Evolutionary conservation across 92 coral and sea anemone genomes (phyloP), one percentile per base, ranked within the genome.

Genomic region (Diadumene lineata): DNA sequence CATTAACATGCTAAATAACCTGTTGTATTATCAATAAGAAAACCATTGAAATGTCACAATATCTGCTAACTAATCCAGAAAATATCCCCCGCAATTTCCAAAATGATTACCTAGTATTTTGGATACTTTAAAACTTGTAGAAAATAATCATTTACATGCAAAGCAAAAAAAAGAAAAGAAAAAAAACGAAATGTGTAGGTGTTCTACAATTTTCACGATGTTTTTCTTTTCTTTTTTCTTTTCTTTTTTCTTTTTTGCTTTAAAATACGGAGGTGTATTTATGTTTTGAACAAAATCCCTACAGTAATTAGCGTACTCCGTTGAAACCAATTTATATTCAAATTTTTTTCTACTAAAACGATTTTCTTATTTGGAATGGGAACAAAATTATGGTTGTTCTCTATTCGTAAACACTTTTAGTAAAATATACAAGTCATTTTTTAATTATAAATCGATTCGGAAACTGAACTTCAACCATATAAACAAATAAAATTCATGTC

Each of bases 1-100:
- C 43, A 62, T 62, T 62, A 15, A 62, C 31, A 62, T 31, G 68
- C 68, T 30, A 62, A 62, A 13, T n/a, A 62, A 62, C 68, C 68
- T 62, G 38, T 60, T 62, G 31, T 28, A 28, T 1, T 62, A 62
- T 19, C 68, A 62, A 28, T 31, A 30, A 22, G 27, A n/a, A 62
- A 62, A 60, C 65, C 65, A 60, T 60, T 60, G 3, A 60, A 21
- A 60, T 60, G 65, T 53, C 65, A 23, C 22, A 60, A 60, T 23
- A 60, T 26, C 17, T 21, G 13, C 10, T 28, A 43, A 62, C 43
- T 30, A 62, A 62, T 28, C 38, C 15, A 4, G 29, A 7, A 62
- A 62, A 28, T 11, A 17, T 7, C 38, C 6, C 21, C 23, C 17
- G 30, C 23, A 1, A 2, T 26, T 4, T 60, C 31, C 65, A 4